Percentiles rank a stretch among this genome's conserved stretches.
Evolutionary conservation across 2,888 invertebrate genomes (phyloP).

Genomic region (Tetranychus truncatus): DNA sequence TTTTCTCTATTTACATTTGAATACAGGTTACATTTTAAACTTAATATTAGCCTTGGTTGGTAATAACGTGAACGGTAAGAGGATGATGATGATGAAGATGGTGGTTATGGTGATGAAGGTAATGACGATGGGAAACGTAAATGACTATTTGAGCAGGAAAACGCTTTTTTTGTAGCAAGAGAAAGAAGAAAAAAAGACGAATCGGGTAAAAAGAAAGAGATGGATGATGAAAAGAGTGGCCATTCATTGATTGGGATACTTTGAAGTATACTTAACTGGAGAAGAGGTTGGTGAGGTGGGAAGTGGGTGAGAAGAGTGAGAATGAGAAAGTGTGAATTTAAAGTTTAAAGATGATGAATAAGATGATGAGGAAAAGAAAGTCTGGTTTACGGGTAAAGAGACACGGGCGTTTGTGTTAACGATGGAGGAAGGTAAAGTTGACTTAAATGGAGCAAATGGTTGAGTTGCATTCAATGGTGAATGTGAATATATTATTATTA

Average conservation of each 20-base stretch:
- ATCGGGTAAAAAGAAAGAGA: neutral
- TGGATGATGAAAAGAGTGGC: too few species aligned
- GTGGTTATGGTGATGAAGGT: neutral
- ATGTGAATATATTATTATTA: neutral
- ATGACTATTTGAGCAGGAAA: neutral
- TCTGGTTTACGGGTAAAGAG: neutral
- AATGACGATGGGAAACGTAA: neutral
- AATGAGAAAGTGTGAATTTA: conserved; percentile 1
- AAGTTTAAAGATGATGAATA: neutral
- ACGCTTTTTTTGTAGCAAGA: neutral
- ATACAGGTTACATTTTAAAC: neutral
- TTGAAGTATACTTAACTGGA: neutral
- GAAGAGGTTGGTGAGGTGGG: neutral
- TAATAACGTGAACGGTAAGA: too few species aligned
- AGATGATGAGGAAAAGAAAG: neutral
- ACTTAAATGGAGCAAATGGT: neutral
- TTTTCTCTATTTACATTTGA: neutral
- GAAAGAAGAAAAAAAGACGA: neutral
- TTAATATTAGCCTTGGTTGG: neutral
- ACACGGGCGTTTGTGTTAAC: neutral
- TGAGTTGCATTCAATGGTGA: neutral
- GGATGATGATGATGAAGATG: neutral
- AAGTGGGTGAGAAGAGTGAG: neutral
- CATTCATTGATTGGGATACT: neutral
- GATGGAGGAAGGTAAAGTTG: neutral